Base-by-base conservation (phyloP, 2,113 vertebrate species). In the Excalfactoria chinensis region DNA sequence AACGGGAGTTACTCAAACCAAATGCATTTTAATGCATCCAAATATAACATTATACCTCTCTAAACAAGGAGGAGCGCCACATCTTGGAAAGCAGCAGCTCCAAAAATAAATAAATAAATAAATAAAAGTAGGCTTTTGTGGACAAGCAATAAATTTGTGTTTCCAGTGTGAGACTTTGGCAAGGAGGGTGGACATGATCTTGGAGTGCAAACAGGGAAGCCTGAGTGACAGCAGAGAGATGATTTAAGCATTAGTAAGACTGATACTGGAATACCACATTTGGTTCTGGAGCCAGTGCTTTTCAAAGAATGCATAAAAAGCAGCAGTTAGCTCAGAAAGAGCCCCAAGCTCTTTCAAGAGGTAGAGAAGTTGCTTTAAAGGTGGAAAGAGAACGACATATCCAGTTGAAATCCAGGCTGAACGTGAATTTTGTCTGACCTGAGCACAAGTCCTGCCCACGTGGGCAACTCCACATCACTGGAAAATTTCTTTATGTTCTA, bases 1-100 rank as follows among this genome's bases (percentile, higher is more conserved):
- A 95, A 6, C 13, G 41, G 28, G 48, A 89, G 72, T 89, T 91
- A 80, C 55, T 85, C 63, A 89, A 84, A 82, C 35, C 5, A 46
- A 95, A 77, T 73, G 20, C 51, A 68, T 83, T 96, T 89, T 91
- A 77, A 46, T 80, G 30, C 75, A 76, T 60, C 70, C 75, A 85
- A 83, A 87, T 85, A 76, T n/a, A 80, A 51, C 46, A 59, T 69
- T 84, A 58, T 68, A 67, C 13, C 26, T 87, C 41, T 63, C 40
- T 83, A 83, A 85, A 83, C 51, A 83, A 90, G 63, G 53, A 49
- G 11, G 5, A 81, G 7, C 69, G 16, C n/a, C 91, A 32, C 59
- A 43, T 71, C 93, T 90, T 64, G 43, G 51, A 92, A 91, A 72
- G 46, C 26, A 71, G 21, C 20, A 59, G 21, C 22, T 77, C 41